Percentiles rank a stretch among this genome's conserved stretches.
Evolutionary conservation across 2,888 invertebrate genomes (phyloP).

Genomic region (Ectemnius continuus): DNA sequence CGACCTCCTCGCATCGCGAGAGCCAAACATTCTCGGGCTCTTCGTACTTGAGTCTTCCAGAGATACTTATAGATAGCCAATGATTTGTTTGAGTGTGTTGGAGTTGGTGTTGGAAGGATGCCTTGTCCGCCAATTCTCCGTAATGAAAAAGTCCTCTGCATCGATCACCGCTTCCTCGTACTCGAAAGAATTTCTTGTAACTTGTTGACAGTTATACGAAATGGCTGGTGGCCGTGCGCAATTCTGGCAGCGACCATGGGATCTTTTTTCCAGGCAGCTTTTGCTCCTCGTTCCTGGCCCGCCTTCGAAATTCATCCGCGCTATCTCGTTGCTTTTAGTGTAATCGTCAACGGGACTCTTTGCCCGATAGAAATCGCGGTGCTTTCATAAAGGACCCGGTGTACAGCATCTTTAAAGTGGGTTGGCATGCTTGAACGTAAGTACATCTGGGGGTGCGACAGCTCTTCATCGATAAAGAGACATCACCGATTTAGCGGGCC

Average conservation of each 20-base stretch:
- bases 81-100: not conserved
- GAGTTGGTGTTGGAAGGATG: not conserved
- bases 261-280: not conserved
- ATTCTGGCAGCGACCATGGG: not conserved
- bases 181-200: slow-evolving; percentile 1
- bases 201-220: slow-evolving; percentile 9
- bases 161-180: not conserved
- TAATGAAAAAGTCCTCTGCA: not conserved
- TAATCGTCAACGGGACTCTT: not conserved
- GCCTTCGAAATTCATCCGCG: not conserved
- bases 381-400: not conserved
- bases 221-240: slow-evolving; percentile 1
- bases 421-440: too few species aligned
- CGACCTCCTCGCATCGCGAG: not conserved
- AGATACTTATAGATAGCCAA: not conserved
- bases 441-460: too few species aligned
- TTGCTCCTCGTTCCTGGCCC: not conserved
- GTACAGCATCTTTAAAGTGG: not conserved
- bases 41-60: not conserved
- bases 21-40: not conserved
- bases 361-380: not conserved
- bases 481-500: too few species aligned
- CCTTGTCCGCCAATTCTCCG: not conserved
- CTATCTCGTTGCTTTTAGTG: not conserved
- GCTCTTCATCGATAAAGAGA: too few species aligned